Conservation (phyloP, 2,888 invertebrate genomes). For the Notodonta dromedarius region DNA sequence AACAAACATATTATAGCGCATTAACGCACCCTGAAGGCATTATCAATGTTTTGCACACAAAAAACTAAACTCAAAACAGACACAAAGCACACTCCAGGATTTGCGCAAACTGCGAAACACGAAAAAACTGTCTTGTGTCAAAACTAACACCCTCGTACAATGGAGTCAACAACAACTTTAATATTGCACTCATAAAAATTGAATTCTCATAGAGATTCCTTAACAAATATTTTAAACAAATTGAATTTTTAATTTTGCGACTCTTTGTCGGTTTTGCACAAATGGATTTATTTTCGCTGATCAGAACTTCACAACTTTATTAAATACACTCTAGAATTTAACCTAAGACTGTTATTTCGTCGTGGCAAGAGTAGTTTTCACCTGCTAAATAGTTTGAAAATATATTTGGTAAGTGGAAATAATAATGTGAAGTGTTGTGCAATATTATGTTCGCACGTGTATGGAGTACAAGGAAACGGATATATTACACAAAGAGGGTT, state of each 20-base stretch:
- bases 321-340: neutral
- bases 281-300: conserved; percentile 28
- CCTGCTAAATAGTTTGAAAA: neutral
- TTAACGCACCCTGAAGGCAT: conserved; percentile 21
- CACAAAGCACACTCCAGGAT: conserved; percentile 42
- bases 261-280: conserved; percentile 21
- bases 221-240: neutral
- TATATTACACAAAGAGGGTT: conserved; percentile 42
- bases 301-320: conserved; percentile 15
- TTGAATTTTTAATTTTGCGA: conserved; percentile 21
- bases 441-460: conserved; percentile 22
- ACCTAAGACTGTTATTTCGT: neutral
- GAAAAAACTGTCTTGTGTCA: conserved; percentile 52
- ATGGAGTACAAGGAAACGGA: conserved; percentile 36
- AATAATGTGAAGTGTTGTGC: conserved; percentile 31
- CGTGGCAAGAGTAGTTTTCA: neutral
- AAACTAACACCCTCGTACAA: conserved; percentile 51
- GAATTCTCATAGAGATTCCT: neutral
- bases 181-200: conserved; percentile 4
- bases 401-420: conserved; percentile 6
- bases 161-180: conserved; percentile 9
- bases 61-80: conserved; percentile 27
- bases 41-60: conserved; percentile 20
- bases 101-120: conserved; percentile 52
- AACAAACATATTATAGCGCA: conserved; percentile 8